A percentile compares a stretch with the other conserved stretches of the same genome.
Evolutionary conservation across 2,888 invertebrate genomes (phyloP).

Genomic region (Onthophagus sagittarius): DNA sequence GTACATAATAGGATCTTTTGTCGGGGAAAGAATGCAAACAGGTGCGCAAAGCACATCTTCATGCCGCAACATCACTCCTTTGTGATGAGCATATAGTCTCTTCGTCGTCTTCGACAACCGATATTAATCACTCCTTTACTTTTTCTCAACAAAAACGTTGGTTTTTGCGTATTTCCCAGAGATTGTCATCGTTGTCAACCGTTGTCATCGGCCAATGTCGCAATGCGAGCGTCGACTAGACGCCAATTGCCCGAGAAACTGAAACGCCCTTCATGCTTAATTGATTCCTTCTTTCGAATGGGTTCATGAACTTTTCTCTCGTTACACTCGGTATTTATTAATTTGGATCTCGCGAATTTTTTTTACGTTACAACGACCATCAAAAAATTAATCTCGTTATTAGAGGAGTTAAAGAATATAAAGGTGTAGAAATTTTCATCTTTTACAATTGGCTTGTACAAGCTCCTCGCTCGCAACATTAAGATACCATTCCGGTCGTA

Average conservation of each 20-base stretch:
- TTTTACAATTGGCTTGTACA: neutral
- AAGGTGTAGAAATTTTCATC: neutral
- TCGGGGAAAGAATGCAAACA: neutral
- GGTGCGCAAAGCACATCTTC: slow-evolving; percentile 14
- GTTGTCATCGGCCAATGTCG: neutral
- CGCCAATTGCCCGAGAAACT: slow-evolving; percentile 19
- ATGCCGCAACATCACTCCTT: neutral
- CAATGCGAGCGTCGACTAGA: neutral
- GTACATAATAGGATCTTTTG: neutral
- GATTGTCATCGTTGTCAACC: slow-evolving; percentile 1
- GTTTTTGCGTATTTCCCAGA: neutral
- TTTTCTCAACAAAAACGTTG: neutral
- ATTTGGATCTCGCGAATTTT: neutral
- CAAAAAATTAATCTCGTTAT: neutral
- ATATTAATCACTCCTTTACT: slow-evolving; percentile 4
- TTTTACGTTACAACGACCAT: neutral
- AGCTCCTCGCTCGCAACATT: neutral
- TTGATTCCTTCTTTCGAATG: slow-evolving; percentile 19
- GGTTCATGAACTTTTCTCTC: slow-evolving; percentile 21
- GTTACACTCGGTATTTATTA: neutral
- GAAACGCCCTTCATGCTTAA: slow-evolving; percentile 26
- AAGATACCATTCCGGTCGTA: neutral
- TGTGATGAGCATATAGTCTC: neutral
- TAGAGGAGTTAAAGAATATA: neutral
- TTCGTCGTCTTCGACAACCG: neutral